A percentile compares a stretch with the other conserved stretches of the same genome.
Conservation (phyloP, 2,888 invertebrate species). For the Hydroisotoma schaefferi region DNA sequence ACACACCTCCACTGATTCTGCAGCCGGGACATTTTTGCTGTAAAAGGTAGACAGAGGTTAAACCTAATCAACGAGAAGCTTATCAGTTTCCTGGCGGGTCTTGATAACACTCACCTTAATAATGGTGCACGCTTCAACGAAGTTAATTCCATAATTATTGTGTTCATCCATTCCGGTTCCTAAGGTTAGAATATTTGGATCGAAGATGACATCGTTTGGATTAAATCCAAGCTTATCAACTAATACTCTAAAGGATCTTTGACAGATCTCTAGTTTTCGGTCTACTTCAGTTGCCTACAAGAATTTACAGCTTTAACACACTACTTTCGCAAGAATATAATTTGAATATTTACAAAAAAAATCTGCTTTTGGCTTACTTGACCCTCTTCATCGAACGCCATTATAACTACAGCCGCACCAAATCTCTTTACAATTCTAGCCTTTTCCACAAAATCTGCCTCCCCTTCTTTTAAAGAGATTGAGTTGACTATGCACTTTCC, state of each 20-base stretch:
- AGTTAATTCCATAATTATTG: slow-evolving; percentile 57
- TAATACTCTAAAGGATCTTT: slow-evolving; percentile 57
- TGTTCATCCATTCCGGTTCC: slow-evolving; percentile 63
- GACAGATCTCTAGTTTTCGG: slow-evolving; percentile 58
- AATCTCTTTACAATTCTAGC: slow-evolving; percentile 56
- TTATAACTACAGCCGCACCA: slow-evolving; percentile 60
- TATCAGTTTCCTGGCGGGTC: neutral
- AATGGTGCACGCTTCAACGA: slow-evolving; percentile 56
- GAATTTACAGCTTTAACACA: slow-evolving; percentile 3
- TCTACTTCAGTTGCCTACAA: slow-evolving; percentile 56
- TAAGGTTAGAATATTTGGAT: slow-evolving; percentile 58
- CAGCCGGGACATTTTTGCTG: slow-evolving; percentile 52
- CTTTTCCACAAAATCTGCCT: slow-evolving; percentile 57
- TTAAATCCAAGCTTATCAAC: slow-evolving; percentile 57
- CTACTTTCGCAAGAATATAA: neutral
- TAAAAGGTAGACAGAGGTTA: neutral
- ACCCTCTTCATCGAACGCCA: slow-evolving; percentile 62
- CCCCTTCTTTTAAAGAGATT: slow-evolving; percentile 60
- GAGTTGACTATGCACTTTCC: slow-evolving; percentile 61
- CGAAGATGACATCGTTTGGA: slow-evolving; percentile 59
- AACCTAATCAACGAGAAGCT: neutral
- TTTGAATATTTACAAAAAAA: neutral
- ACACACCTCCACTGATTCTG: slow-evolving; percentile 60
- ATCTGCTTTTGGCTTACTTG: slow-evolving; percentile 54
- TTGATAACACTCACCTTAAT: slow-evolving; percentile 54